phyloP scores from a whole-genome alignment of 2,113 vertebrate genomes.

The Poecilia latipinna region DNA sequence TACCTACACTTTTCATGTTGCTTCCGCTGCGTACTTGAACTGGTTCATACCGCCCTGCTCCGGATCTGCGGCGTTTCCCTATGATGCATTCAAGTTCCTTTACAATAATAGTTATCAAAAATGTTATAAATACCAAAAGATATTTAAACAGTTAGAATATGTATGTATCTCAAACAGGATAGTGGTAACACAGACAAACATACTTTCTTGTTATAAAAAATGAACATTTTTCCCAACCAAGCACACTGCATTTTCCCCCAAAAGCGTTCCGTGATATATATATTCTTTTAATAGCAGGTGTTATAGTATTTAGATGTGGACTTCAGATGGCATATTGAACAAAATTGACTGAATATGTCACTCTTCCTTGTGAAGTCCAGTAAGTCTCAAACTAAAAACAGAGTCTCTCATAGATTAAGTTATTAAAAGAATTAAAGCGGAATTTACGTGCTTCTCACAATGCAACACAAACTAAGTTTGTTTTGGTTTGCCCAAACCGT shows the following conservation, averaged over 20 bases:
- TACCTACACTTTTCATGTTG: accelerated
- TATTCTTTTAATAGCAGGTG: neutral
- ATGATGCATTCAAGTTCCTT: neutral
- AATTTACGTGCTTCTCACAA: neutral
- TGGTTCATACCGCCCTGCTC: slow-evolving; percentile 69
- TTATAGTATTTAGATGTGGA: neutral
- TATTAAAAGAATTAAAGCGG: no score
- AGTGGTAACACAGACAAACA: neutral
- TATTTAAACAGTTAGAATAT: neutral
- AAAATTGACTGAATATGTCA: neutral
- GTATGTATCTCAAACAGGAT: neutral
- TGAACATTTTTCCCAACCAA: neutral
- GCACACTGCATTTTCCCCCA: neutral
- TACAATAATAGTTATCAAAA: neutral
- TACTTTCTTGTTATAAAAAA: neutral
- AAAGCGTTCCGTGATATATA: neutral
- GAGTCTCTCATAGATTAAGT: no score
- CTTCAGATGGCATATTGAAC: neutral
- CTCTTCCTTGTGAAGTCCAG: no score
- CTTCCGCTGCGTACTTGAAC: neutral
- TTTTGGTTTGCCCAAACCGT: no score
- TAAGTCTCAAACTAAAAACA: no score
- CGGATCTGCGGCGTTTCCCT: slow-evolving; percentile 30
- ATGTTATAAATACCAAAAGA: accelerated
- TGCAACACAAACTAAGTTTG: neutral